Evolutionary conservation across 2,888 invertebrate species (phyloP).

Genomic region (Stegophylla sp.): DNA sequence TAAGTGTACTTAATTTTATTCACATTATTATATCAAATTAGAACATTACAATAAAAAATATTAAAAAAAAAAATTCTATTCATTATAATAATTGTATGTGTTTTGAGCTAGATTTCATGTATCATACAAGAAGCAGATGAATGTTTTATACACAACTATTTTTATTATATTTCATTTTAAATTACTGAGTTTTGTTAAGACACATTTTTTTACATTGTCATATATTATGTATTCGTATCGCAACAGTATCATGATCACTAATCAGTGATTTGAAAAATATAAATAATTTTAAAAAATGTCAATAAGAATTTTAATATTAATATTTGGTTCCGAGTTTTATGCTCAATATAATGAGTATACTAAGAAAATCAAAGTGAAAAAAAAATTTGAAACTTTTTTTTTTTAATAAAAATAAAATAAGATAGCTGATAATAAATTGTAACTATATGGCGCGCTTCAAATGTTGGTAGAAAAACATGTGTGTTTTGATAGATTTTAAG

Average conservation of each 20-base stretch:
- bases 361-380: background rate
- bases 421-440: background rate
- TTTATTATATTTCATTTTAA: background rate
- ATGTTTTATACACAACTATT: slow-evolving; percentile 7
- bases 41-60: background rate
- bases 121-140: background rate
- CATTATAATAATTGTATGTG: background rate
- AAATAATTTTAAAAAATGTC: background rate
- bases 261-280: background rate
- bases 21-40: background rate
- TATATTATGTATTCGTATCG: no score
- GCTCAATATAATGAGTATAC: background rate
- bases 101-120: slow-evolving; percentile 8
- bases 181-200: background rate
- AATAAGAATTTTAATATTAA: background rate
- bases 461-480: slow-evolving; percentile 47
- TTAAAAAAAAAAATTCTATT: background rate
- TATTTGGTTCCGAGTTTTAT: background rate
- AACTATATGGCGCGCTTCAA: background rate
- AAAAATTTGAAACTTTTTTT: background rate
- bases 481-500: slow-evolving; percentile 50
- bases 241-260: background rate
- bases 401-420: slow-evolving; percentile 5
- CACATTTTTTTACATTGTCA: background rate
- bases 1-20: background rate